Evolutionary conservation across 2,888 invertebrate genomes (phyloP), one percentile per base, ranked within the genome.

Genomic region (Chrysolina oricalcia): DNA sequence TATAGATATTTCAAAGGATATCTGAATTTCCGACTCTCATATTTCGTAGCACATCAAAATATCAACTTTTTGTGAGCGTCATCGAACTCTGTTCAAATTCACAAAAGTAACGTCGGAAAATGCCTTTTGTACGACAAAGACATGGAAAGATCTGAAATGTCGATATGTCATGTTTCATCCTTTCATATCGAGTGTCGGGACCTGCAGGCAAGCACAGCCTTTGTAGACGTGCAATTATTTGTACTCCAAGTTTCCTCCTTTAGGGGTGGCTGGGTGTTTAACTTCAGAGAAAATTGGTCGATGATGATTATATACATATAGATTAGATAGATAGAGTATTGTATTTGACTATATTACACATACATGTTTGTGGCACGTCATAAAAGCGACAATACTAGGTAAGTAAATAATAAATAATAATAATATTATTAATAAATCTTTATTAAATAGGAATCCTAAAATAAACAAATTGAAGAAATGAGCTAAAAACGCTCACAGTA

Each of bases 201-300:
- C 43, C 43, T 43, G 1, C 11, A 43, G 43, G 43, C 43, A 43
- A 35, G 43, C 43, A 15, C 2, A 10, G 15, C 15, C 43, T 43
- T 43, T 43, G 43, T 43, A 43, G 43, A 43, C 43, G 43, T 43
- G 43, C 43, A 43, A 43, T 43, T 43, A 43, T 43, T 43, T 43
- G 43, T 43, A 43, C 13, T 15, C 43, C 35, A 35, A 35, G 43
- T 13, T 15, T 43, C 15, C 43, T 15, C 43, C 13, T 43, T 43
- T 15, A 15, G 43, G 43, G 43, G 43, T 43, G 43, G 5, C 43
- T 43, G 43, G 43, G 43, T 43, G 43, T 43, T 43, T 5, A 15
- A 5, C 15, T 10, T 3, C 0, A 0, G 13, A 8, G 35, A 35
- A 35, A 35, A 35, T 35, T 35, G 35, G 35, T 35, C 8, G 35